These are phyloP conservation scores for Holacanthella duospinosa DNA, from an alignment of 2,888 invertebrate species.

Conservation along the genomic window DNA sequence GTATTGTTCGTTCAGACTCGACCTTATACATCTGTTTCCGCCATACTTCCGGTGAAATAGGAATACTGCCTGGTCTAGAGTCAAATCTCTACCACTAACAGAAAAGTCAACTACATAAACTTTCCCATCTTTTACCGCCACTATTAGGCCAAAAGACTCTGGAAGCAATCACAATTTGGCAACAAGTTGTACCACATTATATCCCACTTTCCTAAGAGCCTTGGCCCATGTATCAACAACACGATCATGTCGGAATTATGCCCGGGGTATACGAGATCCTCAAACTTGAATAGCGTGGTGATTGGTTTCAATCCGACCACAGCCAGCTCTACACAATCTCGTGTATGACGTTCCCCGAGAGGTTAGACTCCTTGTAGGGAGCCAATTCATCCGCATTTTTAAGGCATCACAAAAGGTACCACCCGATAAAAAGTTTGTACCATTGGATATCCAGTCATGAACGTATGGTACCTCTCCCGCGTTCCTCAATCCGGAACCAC, in stretches of 20 bases:
- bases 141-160: too few species aligned
- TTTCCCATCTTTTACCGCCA: background rate
- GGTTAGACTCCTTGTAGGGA: background rate
- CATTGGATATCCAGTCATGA: background rate
- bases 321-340: background rate
- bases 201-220: background rate
- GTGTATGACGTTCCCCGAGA: background rate
- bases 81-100: background rate
- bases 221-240: background rate
- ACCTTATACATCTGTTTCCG: background rate
- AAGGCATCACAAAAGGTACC: background rate
- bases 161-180: too few species aligned
- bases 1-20: background rate
- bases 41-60: too few species aligned
- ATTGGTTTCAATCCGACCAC: background rate
- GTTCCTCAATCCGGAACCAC: background rate
- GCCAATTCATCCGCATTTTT: background rate
- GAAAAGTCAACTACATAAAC: background rate
- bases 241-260: background rate
- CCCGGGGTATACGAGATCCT: background rate
- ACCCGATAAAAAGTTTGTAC: background rate
- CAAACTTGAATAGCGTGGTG: background rate
- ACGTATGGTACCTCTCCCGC: background rate
- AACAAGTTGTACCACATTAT: too few species aligned
- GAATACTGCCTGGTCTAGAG: too few species aligned